Percentiles rank a stretch among this genome's conserved stretches.
phyloP scores from a whole-genome alignment of 2,797 vertebrate species.

The Falco cherrug region DNA sequence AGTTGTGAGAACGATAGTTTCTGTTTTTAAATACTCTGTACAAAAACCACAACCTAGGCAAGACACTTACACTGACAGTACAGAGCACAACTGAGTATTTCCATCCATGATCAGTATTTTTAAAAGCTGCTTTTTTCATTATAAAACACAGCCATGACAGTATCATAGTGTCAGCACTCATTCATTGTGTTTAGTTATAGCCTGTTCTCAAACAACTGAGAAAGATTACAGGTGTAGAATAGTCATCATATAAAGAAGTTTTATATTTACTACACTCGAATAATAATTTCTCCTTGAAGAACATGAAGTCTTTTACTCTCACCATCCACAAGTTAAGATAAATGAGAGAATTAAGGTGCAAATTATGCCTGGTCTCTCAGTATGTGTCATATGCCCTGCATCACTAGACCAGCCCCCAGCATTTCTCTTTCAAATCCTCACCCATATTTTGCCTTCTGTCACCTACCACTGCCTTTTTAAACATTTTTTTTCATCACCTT shows the following conservation, averaged over 20 bases:
- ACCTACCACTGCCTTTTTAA: background rate
- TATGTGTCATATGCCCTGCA: fast-evolving
- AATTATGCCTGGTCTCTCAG: background rate
- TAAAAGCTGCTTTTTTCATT: background rate
- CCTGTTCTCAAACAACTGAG: background rate
- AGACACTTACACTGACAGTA: background rate
- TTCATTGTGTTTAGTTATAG: background rate
- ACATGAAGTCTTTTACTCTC: background rate
- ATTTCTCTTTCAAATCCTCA: background rate
- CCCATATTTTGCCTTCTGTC: background rate
- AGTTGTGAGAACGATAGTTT: background rate
- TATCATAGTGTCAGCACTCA: background rate
- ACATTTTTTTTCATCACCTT: background rate
- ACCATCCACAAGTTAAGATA: background rate
- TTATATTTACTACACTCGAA: background rate
- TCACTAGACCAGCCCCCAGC: background rate
- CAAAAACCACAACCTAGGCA: fast-evolving
- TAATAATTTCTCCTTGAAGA: background rate
- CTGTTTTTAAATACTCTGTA: background rate
- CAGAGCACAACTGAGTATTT: background rate
- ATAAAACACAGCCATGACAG: background rate
- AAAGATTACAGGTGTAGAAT: background rate
- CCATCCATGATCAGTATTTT: background rate
- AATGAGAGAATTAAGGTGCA: background rate
- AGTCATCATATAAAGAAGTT: background rate